These are phyloP conservation scores for Anarrhichthys ocellatus DNA, from an alignment of 2,113 vertebrate genomes.

Conservation along the genomic window DNA sequence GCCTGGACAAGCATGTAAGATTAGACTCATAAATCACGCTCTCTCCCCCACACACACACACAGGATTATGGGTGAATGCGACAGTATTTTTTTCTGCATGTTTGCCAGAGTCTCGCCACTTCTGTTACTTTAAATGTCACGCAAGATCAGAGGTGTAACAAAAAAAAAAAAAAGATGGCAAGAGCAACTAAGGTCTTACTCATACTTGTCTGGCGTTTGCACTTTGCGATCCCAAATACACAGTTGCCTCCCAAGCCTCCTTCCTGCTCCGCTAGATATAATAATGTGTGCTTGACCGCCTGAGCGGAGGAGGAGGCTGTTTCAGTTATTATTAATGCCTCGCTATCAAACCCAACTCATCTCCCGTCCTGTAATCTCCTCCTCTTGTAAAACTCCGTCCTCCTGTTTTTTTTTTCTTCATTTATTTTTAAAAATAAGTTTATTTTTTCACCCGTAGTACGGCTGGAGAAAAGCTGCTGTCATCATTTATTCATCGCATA, in stretches of 20 bases:
- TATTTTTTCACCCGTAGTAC: constrained; percentile 18
- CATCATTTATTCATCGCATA: constrained; percentile 67
- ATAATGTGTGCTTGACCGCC: neutral
- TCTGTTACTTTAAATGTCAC: neutral
- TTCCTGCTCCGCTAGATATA: neutral
- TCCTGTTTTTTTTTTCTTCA: no score
- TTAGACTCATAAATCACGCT: constrained; percentile 19
- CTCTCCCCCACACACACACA: neutral
- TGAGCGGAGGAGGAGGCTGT: constrained; percentile 1
- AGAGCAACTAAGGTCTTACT: neutral
- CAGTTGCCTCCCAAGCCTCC: neutral
- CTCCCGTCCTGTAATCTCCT: constrained; percentile 29
- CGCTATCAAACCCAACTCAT: constrained; percentile 1
- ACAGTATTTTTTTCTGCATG: constrained; percentile 13
- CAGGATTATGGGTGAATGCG: constrained; percentile 9
- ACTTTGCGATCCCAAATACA: neutral
- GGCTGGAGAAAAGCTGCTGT: constrained; percentile 37
- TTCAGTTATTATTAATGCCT: constrained; percentile 20
- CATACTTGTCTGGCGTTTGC: neutral
- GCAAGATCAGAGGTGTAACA: neutral
- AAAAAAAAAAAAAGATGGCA: neutral
- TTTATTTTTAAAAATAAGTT: neutral
- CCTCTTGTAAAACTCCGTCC: neutral
- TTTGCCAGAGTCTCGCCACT: constrained; percentile 7
- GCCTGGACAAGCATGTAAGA: constrained; percentile 36